Percentiles rank a stretch among this genome's conserved stretches.
These are phyloP conservation scores for Megaceryle torquata DNA, from an alignment of 2,113 vertebrate species.

Conservation along the genomic window DNA sequence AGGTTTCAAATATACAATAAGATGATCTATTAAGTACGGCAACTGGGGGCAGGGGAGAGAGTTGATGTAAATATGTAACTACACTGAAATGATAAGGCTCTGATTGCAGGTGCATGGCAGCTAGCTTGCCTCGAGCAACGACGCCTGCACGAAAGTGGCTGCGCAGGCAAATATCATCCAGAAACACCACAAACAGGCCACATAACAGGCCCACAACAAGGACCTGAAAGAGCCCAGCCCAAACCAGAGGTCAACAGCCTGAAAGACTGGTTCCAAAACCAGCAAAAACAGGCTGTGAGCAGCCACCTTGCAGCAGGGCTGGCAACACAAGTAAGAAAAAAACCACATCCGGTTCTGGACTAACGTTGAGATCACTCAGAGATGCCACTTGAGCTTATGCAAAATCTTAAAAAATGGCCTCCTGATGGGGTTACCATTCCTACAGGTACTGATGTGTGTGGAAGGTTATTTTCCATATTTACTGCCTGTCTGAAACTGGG, in stretches of 20 bases:
- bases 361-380: neutral
- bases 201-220: neutral
- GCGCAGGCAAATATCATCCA: neutral
- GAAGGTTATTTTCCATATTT: neutral
- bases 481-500: neutral
- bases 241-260: neutral
- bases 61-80: constrained; percentile 13
- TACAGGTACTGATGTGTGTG: neutral
- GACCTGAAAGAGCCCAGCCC: neutral
- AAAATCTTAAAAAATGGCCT: neutral
- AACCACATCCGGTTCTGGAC: neutral
- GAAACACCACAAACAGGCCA: neutral
- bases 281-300: neutral
- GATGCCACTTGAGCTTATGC: neutral
- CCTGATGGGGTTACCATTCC: neutral
- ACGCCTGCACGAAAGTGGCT: neutral
- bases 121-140: neutral
- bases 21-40: neutral
- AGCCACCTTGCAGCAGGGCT: neutral
- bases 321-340: neutral
- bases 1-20: neutral
- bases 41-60: neutral
- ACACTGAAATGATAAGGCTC: neutral
- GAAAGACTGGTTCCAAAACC: neutral
- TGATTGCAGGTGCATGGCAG: neutral